Conservation (phyloP, 92 coral and sea anemone genomes). For the Blastomussa wellsi region DNA sequence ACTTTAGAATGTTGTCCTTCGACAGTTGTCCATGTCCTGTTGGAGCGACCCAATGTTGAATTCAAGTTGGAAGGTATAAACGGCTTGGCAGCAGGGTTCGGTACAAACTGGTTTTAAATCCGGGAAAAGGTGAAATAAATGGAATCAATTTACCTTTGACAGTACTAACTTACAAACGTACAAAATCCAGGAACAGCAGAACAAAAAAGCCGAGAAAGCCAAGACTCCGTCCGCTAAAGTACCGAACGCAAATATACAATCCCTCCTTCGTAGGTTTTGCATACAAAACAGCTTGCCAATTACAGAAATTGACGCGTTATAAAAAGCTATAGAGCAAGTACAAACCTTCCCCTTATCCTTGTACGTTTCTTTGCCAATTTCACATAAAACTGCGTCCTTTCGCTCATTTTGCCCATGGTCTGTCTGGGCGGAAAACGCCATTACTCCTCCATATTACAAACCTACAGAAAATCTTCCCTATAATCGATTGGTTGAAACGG, state of each 20-base stretch:
- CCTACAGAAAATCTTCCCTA: slow-evolving; percentile 66
- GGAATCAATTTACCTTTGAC: neutral
- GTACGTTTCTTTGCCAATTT: slow-evolving; percentile 63
- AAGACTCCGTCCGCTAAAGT: neutral
- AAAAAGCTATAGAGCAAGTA: slow-evolving; percentile 2
- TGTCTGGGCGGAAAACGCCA: slow-evolving; percentile 99
- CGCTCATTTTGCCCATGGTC: slow-evolving; percentile 99
- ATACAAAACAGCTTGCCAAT: neutral
- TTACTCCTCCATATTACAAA: slow-evolving; percentile 98
- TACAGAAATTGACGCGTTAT: neutral
- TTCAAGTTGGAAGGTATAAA: slow-evolving; percentile 97
- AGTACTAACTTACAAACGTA: neutral
- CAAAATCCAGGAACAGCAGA: neutral
- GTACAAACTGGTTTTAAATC: slow-evolving; percentile 72
- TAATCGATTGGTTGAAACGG: slow-evolving; percentile 82
- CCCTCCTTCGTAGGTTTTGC: slow-evolving; percentile 14
- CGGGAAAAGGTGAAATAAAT: neutral
- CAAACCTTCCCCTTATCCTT: slow-evolving; percentile 76
- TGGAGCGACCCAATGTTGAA: slow-evolving; percentile 82
- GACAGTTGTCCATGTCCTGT: slow-evolving; percentile 80
- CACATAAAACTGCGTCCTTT: slow-evolving; percentile 78
- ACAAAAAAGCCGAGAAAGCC: neutral
- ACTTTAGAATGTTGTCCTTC: slow-evolving; percentile 55
- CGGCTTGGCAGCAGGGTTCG: slow-evolving; percentile 99
- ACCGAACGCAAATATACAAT: slow-evolving; percentile 14